Percentiles rank a stretch among this genome's conserved stretches.
These are phyloP conservation scores for Luperina nickerlii DNA, from an alignment of 2,888 invertebrate species.

Conservation along the genomic window DNA sequence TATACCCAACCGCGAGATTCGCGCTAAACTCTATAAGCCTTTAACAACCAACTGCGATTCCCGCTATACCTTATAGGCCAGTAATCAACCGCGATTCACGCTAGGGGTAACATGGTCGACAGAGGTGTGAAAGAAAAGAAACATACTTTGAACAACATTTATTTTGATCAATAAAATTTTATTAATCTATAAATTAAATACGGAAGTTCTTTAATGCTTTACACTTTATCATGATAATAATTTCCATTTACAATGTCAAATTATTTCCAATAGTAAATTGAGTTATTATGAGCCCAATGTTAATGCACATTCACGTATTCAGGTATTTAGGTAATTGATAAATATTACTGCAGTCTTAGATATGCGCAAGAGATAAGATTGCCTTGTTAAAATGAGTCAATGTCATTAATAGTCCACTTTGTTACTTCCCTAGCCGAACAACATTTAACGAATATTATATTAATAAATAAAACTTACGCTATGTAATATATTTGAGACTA, in stretches of 20 bases:
- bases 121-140: not conserved
- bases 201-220: slow-evolving; percentile 16
- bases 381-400: slow-evolving; percentile 38
- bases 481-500: slow-evolving; percentile 54
- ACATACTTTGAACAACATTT: slow-evolving; percentile 33
- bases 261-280: not conserved
- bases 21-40: not conserved
- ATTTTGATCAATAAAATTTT: slow-evolving; percentile 54
- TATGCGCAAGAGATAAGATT: slow-evolving; percentile 52
- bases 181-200: slow-evolving; percentile 41
- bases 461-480: slow-evolving; percentile 55
- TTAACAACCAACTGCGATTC: not conserved
- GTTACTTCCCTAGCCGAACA: slow-evolving; percentile 24
- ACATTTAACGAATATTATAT: slow-evolving; percentile 42
- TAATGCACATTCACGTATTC: slow-evolving; percentile 30
- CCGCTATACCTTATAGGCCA: not conserved
- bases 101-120: not conserved
- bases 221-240: slow-evolving; percentile 29
- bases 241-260: slow-evolving; percentile 35
- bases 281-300: not conserved
- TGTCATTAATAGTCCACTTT: slow-evolving; percentile 28
- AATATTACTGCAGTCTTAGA: slow-evolving; percentile 55
- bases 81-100: not conserved
- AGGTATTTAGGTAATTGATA: slow-evolving; percentile 44
- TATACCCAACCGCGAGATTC: too few relatives aligned